Percentiles rank a stretch among this genome's conserved stretches.
These are phyloP conservation scores for Spinibarbus caldwelli DNA, from an alignment of 2,797 vertebrate species.

Conservation along the genomic window DNA sequence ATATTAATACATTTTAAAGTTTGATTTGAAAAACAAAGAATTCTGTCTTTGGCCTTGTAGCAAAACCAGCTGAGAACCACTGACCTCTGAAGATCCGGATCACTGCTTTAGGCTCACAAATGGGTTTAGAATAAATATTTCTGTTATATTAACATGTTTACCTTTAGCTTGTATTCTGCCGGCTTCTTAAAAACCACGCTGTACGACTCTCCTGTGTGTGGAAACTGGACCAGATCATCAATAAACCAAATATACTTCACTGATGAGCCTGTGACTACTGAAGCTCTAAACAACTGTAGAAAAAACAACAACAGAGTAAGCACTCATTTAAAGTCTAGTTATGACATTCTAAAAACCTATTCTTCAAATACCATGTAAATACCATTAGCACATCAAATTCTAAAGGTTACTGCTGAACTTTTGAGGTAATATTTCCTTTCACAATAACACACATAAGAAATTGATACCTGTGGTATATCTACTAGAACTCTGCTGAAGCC, in stretches of 20 bases:
- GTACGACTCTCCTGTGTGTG: slow-evolving; percentile 75
- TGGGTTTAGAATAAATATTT: neutral
- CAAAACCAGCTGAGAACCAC: neutral
- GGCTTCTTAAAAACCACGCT: slow-evolving; percentile 75
- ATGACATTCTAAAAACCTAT: slow-evolving; percentile 16
- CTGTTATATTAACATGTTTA: slow-evolving; percentile 55
- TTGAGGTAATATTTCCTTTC: neutral
- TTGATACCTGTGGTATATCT: slow-evolving; percentile 73
- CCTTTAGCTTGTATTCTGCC: slow-evolving; percentile 74
- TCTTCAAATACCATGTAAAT: slow-evolving; percentile 17
- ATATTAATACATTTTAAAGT: too few species aligned
- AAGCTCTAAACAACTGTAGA: slow-evolving; percentile 74
- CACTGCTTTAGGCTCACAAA: slow-evolving; percentile 8
- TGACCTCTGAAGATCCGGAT: neutral
- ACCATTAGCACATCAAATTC: slow-evolving; percentile 1
- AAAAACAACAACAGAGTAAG: neutral
- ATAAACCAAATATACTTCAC: slow-evolving; percentile 79
- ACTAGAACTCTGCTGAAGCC: slow-evolving; percentile 71
- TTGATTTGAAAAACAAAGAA: neutral
- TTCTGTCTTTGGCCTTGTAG: too few species aligned
- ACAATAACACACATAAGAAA: neutral
- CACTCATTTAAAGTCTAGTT: neutral
- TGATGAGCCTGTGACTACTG: too few species aligned
- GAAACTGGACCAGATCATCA: slow-evolving; percentile 69
- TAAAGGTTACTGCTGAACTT: neutral